Evolutionary conservation across 2,797 vertebrate species (phyloP), one percentile per base, ranked within the genome.

Genomic region (Lithobates sylvaticus): DNA sequence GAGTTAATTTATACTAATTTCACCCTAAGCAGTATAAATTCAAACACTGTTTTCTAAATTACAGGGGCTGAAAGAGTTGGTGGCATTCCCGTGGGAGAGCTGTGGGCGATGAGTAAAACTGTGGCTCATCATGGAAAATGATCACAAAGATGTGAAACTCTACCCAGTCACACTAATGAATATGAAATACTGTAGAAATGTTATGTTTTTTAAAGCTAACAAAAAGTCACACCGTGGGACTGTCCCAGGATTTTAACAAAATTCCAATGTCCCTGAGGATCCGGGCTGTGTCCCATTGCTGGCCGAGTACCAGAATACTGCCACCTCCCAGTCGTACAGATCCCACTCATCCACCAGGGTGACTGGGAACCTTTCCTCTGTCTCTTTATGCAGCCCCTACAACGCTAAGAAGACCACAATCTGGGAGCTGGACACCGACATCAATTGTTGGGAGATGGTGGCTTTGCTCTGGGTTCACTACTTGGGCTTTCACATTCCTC

Each of bases 291-390:
- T 5, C 34, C 34, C 34, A 36, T 5, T 36, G 34, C 34, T 36
- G 34, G 34, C 34, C 34, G 34, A 36, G 5, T 36, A 7, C 34
- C 34, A 36, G 34, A 36, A 36, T 36, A 36, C 34, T 36, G 98
- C 98, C 89, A 99, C 98, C 94, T 99, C 98, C 98, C 98, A 99
- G 94, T 97, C 98, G 93, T 98, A 99, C 85, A 99, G 91, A 78
- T 99, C 98, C 65, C 97, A 97, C 89, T 99, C 98, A 89, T 99
- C 96, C 90, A 98, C 97, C 91, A 99, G 92, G 81, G 96, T 96
- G 89, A 99, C 98, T 80, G 97, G 97, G 94, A 99, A 99, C 36
- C 98, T 98, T 90, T 99, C 98, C 77, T 99, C 97, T 12, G 97
- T 98, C 88, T 99, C 97, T 90, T 99, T 98, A 90, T 99, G 98